phyloP scores from a whole-genome alignment of 2,797 vertebrate genomes.

The Onychomys arenicola region DNA sequence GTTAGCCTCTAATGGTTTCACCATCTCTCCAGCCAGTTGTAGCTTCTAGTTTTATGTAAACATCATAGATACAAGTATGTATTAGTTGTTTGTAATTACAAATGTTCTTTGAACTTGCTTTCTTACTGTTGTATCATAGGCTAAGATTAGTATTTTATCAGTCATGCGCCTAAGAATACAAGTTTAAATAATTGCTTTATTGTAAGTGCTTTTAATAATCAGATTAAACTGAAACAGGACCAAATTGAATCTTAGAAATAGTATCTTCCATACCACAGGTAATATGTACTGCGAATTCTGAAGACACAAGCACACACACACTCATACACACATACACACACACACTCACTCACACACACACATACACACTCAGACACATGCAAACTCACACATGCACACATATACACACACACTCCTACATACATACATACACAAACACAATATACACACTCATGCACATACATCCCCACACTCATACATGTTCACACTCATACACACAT shows the following conservation, averaged over 20 bases:
- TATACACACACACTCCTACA: neutral
- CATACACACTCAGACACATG: neutral
- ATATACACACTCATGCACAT: neutral
- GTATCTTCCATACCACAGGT: neutral
- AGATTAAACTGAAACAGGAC: conserved; percentile 50
- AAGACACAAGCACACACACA: neutral
- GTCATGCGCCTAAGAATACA: conserved; percentile 32
- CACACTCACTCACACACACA: neutral
- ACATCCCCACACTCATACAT: neutral
- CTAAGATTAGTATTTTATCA: conserved; percentile 31
- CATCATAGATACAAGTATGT: neutral
- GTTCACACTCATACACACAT: neutral
- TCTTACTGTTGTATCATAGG: neutral
- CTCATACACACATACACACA: neutral
- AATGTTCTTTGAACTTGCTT: neutral
- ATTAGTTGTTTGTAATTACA: conserved; percentile 46
- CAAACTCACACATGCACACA: neutral
- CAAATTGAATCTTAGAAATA: conserved; percentile 22
- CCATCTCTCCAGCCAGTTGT: neutral
- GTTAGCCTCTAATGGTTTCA: neutral
- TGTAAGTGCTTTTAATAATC: neutral
- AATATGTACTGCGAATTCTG: conserved; percentile 30
- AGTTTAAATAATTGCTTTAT: conserved; percentile 42
- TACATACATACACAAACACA: neutral
- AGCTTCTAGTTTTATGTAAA: conserved; percentile 19